Evolutionary conservation across 37 sponge, comb jelly and placozoan genomes (phyloP), one percentile per base, ranked within the genome.

Genomic region (Cliona cf. orientalis): DNA sequence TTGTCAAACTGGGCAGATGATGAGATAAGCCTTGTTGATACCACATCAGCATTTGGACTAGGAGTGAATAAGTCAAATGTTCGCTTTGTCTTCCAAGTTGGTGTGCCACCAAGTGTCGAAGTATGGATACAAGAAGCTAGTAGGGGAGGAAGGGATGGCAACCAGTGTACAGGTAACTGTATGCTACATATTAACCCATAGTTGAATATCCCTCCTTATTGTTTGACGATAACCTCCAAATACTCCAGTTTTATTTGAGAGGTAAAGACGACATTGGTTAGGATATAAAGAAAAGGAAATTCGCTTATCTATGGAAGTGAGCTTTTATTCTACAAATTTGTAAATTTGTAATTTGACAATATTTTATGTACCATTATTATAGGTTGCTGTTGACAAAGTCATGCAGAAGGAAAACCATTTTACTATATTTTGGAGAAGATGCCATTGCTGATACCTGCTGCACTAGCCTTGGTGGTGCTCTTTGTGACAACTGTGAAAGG

Each of bases 341-440:
- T n/a, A n/a, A n/a, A n/a, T n/a, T n/a, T n/a, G n/a, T n/a, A n/a
- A n/a, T n/a, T n/a, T n/a, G n/a, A n/a, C n/a, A n/a, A n/a, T n/a
- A n/a, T n/a, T n/a, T n/a, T n/a, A n/a, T n/a, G n/a, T n/a, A n/a
- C n/a, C n/a, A n/a, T n/a, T 19, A 49, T 49, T 19, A 19, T 63
- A 63, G 65, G 32, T 63, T 63, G 25, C 25, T 63, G 65, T 23
- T 29, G 65, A 63, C 65, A 63, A 63, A 63, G 65, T 63, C 65
- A 63, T 63, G 65, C 22, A 63, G 25, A 63, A 63, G 65, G 25
- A 63, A 26, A 6, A 63, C 32, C 12, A 26, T 63, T 63, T 21
- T 63, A 26, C 31, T n/a, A 26, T 63, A 63, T 26, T 63, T 63
- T 63, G 65, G 65, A 26, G 65, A 63, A 29, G 32, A 29, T 23